phyloP scores from a whole-genome alignment of 2,113 vertebrate species.

The Cricetomys ansorgei region DNA sequence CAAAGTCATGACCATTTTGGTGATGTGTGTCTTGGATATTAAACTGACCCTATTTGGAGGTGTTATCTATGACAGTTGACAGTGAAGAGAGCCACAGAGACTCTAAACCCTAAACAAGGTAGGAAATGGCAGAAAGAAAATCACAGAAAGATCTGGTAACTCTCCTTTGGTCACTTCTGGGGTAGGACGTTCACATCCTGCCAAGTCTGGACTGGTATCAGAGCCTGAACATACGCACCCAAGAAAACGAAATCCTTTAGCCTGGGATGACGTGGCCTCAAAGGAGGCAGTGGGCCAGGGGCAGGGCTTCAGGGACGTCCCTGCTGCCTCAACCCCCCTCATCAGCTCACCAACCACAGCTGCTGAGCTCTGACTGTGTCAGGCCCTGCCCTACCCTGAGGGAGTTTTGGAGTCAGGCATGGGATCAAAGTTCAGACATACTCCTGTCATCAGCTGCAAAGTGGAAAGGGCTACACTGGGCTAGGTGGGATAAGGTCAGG shows the following conservation, averaged over 20 bases:
- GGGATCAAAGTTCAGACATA: not conserved
- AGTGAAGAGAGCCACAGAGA: not conserved
- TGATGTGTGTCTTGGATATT: not conserved
- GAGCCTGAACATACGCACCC: accelerated
- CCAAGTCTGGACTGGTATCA: not conserved
- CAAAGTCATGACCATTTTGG: accelerated
- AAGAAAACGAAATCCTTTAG: not conserved
- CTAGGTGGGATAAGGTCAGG: not conserved
- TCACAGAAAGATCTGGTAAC: not conserved
- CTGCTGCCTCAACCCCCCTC: not conserved
- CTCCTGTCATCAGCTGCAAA: no score
- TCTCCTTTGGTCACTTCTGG: not conserved
- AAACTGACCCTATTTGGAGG: not conserved
- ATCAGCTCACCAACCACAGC: no score
- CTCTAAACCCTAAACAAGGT: not conserved
- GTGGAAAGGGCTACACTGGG: not conserved
- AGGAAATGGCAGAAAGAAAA: not conserved
- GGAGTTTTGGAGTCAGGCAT: not conserved
- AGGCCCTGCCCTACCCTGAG: not conserved
- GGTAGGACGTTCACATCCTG: not conserved
- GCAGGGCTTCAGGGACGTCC: not conserved
- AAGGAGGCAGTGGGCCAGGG: not conserved
- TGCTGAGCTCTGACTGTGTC: accelerated
- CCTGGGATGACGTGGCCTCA: not conserved
- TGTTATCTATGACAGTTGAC: not conserved